These are phyloP conservation scores for Ormyrus nitidulus DNA, from an alignment of 2,888 invertebrate genomes.

Conservation along the genomic window DNA sequence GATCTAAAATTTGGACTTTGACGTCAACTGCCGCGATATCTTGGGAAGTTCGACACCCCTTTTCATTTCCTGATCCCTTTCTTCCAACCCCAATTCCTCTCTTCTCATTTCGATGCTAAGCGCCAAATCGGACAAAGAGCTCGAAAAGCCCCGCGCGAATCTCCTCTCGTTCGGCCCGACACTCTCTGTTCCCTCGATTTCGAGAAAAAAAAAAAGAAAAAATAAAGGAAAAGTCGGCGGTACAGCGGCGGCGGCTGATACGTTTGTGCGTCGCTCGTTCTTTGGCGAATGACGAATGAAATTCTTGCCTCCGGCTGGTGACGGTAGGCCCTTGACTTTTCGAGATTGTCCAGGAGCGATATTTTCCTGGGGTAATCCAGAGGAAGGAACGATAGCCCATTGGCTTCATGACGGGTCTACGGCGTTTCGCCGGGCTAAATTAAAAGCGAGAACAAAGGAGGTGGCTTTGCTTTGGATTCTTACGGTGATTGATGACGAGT, in stretches of 20 bases:
- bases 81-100: background rate
- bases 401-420: conserved; percentile 16
- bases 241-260: conserved; percentile 26
- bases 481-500: conserved; percentile 3
- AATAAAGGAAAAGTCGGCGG: background rate
- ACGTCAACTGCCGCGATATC: conserved; percentile 5
- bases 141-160: conserved; percentile 1
- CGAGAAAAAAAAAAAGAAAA: conserved; percentile 3
- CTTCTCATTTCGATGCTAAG: conserved; percentile 13
- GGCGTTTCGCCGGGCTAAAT: conserved; percentile 21
- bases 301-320: conserved; percentile 19
- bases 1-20: background rate
- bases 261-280: conserved; percentile 7
- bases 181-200: conserved; percentile 3
- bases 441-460: background rate
- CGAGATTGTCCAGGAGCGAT: conserved; percentile 29
- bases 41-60: background rate
- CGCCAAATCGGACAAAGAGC: conserved; percentile 21
- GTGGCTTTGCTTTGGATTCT: background rate
- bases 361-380: conserved; percentile 43
- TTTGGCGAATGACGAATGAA: conserved; percentile 45
- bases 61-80: background rate
- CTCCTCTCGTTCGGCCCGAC: conserved; percentile 5
- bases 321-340: conserved; percentile 35
- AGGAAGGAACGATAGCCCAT: conserved; percentile 47